A percentile compares a stretch with the other conserved stretches of the same genome.
Conservation (phyloP, 2,888 invertebrate genomes). For the Andrena haemorrhoa region DNA sequence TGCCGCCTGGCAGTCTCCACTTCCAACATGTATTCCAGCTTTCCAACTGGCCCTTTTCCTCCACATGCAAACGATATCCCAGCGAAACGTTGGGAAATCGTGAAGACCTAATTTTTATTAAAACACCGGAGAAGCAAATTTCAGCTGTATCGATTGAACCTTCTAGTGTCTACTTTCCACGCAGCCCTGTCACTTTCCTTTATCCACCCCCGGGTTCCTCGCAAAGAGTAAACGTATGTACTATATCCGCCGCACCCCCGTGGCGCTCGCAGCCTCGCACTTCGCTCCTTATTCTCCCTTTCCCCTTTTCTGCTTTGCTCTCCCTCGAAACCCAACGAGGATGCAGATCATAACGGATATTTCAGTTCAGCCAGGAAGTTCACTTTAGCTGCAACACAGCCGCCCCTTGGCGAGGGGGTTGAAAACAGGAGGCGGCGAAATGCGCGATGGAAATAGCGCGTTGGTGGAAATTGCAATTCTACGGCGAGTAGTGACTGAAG, state of each 20-base stretch:
- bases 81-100: background rate
- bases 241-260: background rate
- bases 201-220: background rate
- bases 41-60: too few relatives aligned
- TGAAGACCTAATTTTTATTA: conserved; percentile 28
- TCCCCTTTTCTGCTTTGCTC: background rate
- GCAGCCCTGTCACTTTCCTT: conserved; percentile 15
- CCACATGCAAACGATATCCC: background rate
- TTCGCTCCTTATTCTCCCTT: conserved; percentile 28
- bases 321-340: conserved; percentile 18
- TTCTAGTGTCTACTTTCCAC: background rate
- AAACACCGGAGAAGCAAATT: conserved; percentile 21
- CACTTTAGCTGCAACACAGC: conserved; percentile 29
- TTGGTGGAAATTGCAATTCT: conserved; percentile 44
- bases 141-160: conserved; percentile 1
- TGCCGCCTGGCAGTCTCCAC: too few relatives aligned
- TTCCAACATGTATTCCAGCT: too few relatives aligned
- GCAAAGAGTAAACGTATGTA: conserved; percentile 4
- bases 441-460: conserved; percentile 39
- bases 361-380: conserved; percentile 54
- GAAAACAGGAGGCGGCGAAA: conserved; percentile 6
- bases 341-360: conserved; percentile 56
- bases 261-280: conserved; percentile 8
- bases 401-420: conserved; percentile 13
- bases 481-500: conserved; percentile 17